phyloP scores from a whole-genome alignment of 1,140 invertebrate species.

The Thaumetopoea pityocampa region DNA sequence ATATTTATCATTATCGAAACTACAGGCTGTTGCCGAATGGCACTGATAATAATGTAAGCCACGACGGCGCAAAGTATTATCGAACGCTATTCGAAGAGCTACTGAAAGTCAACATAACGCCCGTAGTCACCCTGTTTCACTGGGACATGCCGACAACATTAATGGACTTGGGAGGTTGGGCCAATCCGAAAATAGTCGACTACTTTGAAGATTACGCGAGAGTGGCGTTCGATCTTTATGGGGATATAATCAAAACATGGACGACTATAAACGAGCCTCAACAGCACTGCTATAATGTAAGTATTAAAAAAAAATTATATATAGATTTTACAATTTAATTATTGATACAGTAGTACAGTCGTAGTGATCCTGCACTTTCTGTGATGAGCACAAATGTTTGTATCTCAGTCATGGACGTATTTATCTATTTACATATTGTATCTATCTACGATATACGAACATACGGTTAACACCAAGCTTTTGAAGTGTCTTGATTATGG shows the following conservation, averaged over 20 bases:
- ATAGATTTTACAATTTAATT: slow-evolving; percentile 1
- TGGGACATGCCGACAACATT: slow-evolving; percentile 78
- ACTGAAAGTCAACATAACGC: slow-evolving; percentile 71
- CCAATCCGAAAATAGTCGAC: slow-evolving; percentile 76
- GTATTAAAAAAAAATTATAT: slow-evolving; percentile 14
- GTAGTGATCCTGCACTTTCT: too few relatives aligned
- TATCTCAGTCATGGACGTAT: too few relatives aligned
- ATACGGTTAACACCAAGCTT: too few relatives aligned
- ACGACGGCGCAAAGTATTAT: slow-evolving; percentile 79
- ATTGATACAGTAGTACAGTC: too few relatives aligned
- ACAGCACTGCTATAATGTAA: slow-evolving; percentile 56
- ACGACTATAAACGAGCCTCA: slow-evolving; percentile 76
- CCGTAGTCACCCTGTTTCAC: slow-evolving; percentile 77
- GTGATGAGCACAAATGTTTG: too few relatives aligned
- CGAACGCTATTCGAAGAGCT: slow-evolving; percentile 79
- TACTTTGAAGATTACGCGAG: slow-evolving; percentile 80
- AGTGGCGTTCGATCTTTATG: slow-evolving; percentile 77
- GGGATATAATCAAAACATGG: slow-evolving; percentile 78
- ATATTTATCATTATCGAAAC: too few relatives aligned
- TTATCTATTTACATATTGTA: too few relatives aligned
- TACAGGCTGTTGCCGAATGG: slow-evolving; percentile 77
- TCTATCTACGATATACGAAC: too few relatives aligned
- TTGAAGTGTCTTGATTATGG: too few relatives aligned
- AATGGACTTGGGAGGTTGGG: slow-evolving; percentile 79
- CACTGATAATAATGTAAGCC: slow-evolving; percentile 73